Percentiles rank a stretch among this genome's conserved stretches.
These are phyloP conservation scores for Apteryx mantelli DNA, from an alignment of 2,113 vertebrate genomes.

Conservation along the genomic window DNA sequence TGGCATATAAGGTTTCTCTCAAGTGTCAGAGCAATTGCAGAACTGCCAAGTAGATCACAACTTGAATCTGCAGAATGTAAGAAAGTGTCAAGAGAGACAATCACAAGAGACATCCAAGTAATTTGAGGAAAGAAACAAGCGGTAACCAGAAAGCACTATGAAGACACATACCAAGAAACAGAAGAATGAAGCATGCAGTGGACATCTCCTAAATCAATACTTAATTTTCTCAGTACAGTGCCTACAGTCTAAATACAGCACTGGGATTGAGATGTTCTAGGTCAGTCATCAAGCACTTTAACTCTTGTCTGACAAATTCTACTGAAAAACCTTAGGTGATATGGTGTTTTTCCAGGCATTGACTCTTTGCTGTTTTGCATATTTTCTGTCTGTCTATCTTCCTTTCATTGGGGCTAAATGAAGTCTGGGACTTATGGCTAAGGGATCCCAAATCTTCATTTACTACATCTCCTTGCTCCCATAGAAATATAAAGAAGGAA, in stretches of 20 bases:
- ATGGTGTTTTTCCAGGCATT: not conserved
- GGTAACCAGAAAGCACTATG: not conserved
- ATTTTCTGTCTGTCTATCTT: not conserved
- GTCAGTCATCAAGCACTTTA: not conserved
- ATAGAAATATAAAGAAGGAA: not conserved
- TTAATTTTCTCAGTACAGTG: not conserved
- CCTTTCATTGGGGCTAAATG: not conserved
- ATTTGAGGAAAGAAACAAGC: constrained; percentile 19
- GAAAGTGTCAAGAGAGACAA: not conserved
- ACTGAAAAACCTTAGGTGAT: not conserved
- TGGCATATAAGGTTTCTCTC: not conserved
- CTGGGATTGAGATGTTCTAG: not conserved
- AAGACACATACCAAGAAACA: not conserved
- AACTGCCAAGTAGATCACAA: not conserved
- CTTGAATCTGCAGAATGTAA: not conserved
- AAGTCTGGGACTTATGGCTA: not conserved
- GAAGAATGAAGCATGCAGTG: not conserved
- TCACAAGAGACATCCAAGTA: not conserved
- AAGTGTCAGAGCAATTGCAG: constrained; percentile 11
- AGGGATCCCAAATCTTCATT: not conserved
- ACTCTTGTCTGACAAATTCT: not conserved
- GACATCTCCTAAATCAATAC: not conserved
- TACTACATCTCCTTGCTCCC: not conserved
- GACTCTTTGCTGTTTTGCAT: not conserved
- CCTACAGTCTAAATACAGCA: not conserved